Percentiles rank a stretch among this genome's conserved stretches.
These are phyloP conservation scores for Gavialis gangeticus DNA, from an alignment of 2,113 vertebrate species.

Conservation along the genomic window DNA sequence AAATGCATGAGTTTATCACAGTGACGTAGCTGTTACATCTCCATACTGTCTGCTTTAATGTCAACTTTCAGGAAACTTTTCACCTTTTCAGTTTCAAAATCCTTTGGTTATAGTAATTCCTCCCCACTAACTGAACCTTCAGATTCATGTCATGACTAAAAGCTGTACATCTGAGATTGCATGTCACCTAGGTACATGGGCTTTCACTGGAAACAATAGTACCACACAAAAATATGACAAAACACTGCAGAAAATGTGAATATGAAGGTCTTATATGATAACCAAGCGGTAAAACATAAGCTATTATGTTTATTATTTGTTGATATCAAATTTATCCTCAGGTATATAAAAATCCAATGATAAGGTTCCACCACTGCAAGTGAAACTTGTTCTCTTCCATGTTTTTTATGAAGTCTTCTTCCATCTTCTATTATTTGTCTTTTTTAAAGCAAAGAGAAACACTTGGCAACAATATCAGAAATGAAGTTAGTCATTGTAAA, in stretches of 20 bases:
- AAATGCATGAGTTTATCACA: not conserved
- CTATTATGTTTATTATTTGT: not conserved
- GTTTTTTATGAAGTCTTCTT: not conserved
- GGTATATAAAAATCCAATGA: not conserved
- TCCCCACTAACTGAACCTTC: not conserved
- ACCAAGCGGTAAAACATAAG: not conserved
- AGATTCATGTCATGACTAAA: not conserved
- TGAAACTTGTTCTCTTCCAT: not conserved
- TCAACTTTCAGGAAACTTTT: not conserved
- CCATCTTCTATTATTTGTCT: not conserved
- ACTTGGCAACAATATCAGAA: not conserved
- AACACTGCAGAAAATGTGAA: not conserved
- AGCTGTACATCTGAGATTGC: not conserved
- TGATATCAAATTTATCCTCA: not conserved
- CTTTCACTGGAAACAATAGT: not conserved
- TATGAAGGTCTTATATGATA: not conserved
- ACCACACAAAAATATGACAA: not conserved
- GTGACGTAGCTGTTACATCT: not conserved
- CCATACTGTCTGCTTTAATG: not conserved
- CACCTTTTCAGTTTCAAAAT: not conserved
- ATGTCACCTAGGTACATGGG: not conserved
- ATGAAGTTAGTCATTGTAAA: not conserved
- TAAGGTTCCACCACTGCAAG: not conserved
- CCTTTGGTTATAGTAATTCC: not conserved
- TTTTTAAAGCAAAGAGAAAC: not conserved